Conservation (phyloP, 2,888 invertebrate species). For the Marasmarcha lunaedactyla region DNA sequence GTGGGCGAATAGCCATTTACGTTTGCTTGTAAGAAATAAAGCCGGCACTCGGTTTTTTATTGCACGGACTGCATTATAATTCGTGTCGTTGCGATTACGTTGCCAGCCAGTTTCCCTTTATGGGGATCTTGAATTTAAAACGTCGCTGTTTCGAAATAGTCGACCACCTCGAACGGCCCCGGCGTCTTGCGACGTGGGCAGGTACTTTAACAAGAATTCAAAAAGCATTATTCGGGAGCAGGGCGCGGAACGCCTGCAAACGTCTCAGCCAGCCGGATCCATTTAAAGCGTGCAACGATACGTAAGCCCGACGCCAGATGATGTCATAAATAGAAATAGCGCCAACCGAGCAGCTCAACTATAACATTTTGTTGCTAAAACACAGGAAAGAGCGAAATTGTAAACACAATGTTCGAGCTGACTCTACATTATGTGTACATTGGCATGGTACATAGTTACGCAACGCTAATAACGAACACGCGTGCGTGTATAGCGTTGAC, state of each 20-base stretch:
- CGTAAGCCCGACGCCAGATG: conserved; percentile 68
- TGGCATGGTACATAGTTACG: conserved; percentile 10
- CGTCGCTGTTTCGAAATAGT: conserved; percentile 51
- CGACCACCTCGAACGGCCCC: conserved; percentile 39
- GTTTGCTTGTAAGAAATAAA: not conserved
- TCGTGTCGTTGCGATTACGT: conserved; percentile 36
- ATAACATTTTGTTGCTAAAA: conserved; percentile 51
- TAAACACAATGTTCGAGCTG: conserved; percentile 27
- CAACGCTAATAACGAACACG: conserved; percentile 8
- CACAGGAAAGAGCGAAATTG: conserved; percentile 35
- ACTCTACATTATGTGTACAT: conserved; percentile 6
- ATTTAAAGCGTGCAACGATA: conserved; percentile 72
- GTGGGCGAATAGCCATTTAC: not conserved
- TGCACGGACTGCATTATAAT: conserved; percentile 32
- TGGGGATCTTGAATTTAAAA: conserved; percentile 65
- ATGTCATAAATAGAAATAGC: conserved; percentile 74
- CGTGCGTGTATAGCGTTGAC: not conserved
- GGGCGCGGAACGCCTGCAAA: conserved; percentile 65
- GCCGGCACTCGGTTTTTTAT: not conserved
- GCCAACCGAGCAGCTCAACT: conserved; percentile 43
- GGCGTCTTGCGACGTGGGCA: conserved; percentile 7
- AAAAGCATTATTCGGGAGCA: conserved; percentile 58
- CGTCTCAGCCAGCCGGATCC: conserved; percentile 63
- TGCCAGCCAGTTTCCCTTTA: conserved; percentile 46
- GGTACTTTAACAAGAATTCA: conserved; percentile 35